Base-by-base conservation (phyloP, 2,113 vertebrate genomes). In the Probosciger aterrimus region DNA sequence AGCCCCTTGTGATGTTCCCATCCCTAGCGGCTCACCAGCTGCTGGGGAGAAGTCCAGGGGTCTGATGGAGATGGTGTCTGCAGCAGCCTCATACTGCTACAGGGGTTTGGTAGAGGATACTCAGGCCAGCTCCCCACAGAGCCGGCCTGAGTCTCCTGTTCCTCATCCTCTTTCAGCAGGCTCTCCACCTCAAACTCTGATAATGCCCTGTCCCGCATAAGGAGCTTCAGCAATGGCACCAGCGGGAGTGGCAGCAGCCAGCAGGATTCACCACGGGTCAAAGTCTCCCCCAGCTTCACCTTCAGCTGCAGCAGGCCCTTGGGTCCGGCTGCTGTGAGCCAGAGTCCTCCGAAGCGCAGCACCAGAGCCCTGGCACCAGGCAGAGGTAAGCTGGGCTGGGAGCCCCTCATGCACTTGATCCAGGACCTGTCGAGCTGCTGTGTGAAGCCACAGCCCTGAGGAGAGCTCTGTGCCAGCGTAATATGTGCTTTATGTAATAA, bases 261-360 rank as follows among this genome's bases (percentile, higher is more conserved):
- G 93, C 99, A 98, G 41, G 98, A 98, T 35, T 98, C 98, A 6
- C 98, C 98, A 3, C 98, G 96, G 96, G 97, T 98, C 96, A 98
- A 97, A 97, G 98, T 88, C 94, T 99, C 99, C 20, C 98, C 99
- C 71, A 99, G 98, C 97, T 99, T 99, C 91, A 98, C 98, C 67
- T 98, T 99, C 14, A 98, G 98, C 90, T 98, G 98, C 97, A 90
- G 85, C 92, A 93, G 96, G 75, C 90, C 97, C 73, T 17, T 91
- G 7, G 47, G 91, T 86, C 63, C 82, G n/a, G 81, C 91, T n/a
- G 16, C 92, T 83, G 84, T 63, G 47, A 41, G 97, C 91, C 95
- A 80, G 69, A 96, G 97, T 59, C 95, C 98, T 79, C 98, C 83
- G 71, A 98, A 95, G 64, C 82, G 91, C 30, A 86, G 67, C 88